Conservation (phyloP, 2,113 vertebrate species). For the Charina bottae region DNA sequence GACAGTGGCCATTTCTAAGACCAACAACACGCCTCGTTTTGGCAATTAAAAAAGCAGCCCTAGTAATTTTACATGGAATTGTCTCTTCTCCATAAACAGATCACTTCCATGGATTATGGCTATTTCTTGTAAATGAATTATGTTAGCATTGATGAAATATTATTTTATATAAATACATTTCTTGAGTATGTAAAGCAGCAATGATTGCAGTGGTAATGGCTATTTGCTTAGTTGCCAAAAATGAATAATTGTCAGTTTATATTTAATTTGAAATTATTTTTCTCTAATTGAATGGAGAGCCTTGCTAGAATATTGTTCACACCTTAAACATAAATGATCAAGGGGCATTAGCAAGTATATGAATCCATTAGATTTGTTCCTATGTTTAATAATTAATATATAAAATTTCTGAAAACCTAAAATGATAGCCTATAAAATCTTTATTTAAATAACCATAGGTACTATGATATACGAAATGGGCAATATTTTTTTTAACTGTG, state of each 20-base stretch:
- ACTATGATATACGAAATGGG: constrained; percentile 18
- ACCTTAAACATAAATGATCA: constrained; percentile 46
- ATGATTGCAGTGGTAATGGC: constrained; percentile 49
- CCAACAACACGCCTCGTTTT: neutral
- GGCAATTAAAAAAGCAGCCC: neutral
- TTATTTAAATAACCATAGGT: neutral
- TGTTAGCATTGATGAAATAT: neutral
- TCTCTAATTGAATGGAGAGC: constrained; percentile 48
- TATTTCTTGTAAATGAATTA: neutral
- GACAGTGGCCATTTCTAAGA: neutral
- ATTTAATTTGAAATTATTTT: constrained; percentile 44
- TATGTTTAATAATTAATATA: constrained; percentile 40
- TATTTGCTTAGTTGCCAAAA: constrained; percentile 64
- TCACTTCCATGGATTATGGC: constrained; percentile 1
- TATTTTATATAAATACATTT: neutral
- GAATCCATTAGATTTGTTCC: constrained; percentile 35
- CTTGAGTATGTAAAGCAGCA: neutral
- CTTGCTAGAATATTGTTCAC: constrained; percentile 61
- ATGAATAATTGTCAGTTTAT: constrained; percentile 45
- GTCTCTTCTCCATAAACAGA: neutral
- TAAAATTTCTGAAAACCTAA: constrained; percentile 13
- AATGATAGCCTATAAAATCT: constrained; percentile 31
- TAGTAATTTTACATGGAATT: neutral
- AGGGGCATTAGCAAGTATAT: constrained; percentile 34
- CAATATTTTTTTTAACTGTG: neutral